Conservation (phyloP, 1,140 invertebrate species). For the Gryllus bimaculatus region DNA sequence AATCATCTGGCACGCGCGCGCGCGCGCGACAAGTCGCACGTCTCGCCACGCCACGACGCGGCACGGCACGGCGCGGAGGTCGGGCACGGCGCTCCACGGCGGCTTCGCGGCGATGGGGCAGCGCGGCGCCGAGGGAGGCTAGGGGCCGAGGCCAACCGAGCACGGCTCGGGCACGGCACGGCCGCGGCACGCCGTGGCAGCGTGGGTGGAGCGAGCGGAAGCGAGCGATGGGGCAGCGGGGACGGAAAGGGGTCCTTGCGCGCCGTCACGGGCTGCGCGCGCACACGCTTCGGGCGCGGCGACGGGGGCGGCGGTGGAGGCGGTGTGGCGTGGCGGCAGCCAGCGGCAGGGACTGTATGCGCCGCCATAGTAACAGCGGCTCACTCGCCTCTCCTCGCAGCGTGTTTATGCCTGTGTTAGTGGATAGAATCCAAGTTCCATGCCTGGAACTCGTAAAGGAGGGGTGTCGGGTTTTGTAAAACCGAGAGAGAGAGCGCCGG, state of each 20-base stretch:
- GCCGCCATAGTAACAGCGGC: background rate
- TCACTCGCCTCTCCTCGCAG: too few species aligned
- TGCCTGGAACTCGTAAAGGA: background rate
- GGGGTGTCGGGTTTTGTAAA: background rate
- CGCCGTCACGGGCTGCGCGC: background rate
- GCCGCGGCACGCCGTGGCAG: too few species aligned
- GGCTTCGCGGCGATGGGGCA: too few species aligned
- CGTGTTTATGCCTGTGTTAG: background rate
- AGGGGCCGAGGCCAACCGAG: too few species aligned
- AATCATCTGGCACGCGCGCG: background rate
- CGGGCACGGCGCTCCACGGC: too few species aligned
- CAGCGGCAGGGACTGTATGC: background rate
- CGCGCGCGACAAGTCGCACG: background rate
- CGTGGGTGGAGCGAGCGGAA: background rate
- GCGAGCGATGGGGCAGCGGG: background rate
- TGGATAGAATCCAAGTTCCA: background rate
- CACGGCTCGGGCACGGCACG: background rate
- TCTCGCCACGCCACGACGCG: too few species aligned
- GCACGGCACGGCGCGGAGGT: background rate
- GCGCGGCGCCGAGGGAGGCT: too few species aligned
- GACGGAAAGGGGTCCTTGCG: background rate
- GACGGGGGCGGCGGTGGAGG: too few species aligned
- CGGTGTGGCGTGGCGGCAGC: too few species aligned
- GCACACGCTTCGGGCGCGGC: background rate
- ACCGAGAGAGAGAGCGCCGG: background rate